phyloP scores from a whole-genome alignment of 30 jellyfish, hydroid and myxozoan species.

The Pelagia noctiluca region DNA sequence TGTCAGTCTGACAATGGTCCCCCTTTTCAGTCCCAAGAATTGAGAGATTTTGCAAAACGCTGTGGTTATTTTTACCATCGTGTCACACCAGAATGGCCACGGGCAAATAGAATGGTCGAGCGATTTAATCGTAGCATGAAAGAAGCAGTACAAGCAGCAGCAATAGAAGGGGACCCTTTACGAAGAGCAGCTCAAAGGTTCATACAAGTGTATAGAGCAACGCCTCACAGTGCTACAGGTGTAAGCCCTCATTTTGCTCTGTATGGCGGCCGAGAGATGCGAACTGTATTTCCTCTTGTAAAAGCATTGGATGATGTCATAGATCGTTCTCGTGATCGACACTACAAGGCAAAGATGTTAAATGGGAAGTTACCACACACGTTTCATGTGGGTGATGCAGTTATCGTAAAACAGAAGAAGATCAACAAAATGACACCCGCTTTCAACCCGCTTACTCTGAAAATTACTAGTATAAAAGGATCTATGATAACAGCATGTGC shows the following conservation, averaged over 20 bases:
- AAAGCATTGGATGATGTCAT: not conserved
- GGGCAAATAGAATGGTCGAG: slow-evolving; percentile 32
- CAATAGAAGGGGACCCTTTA: not conserved
- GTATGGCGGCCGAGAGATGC: slow-evolving; percentile 35
- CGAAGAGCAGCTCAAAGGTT: slow-evolving; percentile 8
- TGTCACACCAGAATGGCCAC: slow-evolving; percentile 25
- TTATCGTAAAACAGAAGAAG: slow-evolving; percentile 13
- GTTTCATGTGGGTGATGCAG: slow-evolving; percentile 19
- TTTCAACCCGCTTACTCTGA: not conserved
- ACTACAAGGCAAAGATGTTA: not conserved
- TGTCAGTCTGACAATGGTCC: slow-evolving; percentile 17
- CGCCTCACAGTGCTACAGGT: slow-evolving; percentile 23
- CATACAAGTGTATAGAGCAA: slow-evolving; percentile 15
- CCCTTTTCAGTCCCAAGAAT: slow-evolving; percentile 17
- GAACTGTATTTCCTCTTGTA: not conserved
- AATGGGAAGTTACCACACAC: slow-evolving; percentile 12
- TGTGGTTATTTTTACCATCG: slow-evolving; percentile 16
- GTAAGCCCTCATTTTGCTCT: slow-evolving; percentile 9
- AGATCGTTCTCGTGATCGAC: slow-evolving; percentile 12
- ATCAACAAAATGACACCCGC: slow-evolving; percentile 6
- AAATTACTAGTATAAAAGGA: slow-evolving; percentile 18
- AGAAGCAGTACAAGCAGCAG: slow-evolving; percentile 20
- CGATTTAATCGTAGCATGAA: slow-evolving; percentile 16
- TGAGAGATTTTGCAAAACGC: slow-evolving; percentile 7
- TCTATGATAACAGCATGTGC: slow-evolving; percentile 34